Evolutionary conservation across 2,113 vertebrate species (phyloP).

Genomic region (Gobius niger): DNA sequence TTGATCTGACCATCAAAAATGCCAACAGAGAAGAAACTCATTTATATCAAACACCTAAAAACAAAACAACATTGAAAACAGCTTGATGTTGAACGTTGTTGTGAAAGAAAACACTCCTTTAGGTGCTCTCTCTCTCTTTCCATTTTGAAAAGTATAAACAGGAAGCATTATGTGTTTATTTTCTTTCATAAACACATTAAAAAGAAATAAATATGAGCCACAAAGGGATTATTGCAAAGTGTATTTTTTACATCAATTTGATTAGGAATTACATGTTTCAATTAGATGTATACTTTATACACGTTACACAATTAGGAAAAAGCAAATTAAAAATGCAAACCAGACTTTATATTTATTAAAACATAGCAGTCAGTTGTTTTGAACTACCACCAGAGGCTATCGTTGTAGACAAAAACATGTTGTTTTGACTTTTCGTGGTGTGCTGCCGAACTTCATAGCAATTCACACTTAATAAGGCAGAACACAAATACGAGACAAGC

Average conservation of each 20-base stretch:
- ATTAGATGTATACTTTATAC: not conserved
- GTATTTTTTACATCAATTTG: too few species aligned
- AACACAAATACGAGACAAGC: constrained; percentile 36
- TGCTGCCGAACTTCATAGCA: not conserved
- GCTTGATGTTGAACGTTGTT: not conserved
- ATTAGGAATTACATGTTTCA: not conserved
- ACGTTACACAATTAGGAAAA: not conserved
- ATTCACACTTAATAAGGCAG: constrained; percentile 8
- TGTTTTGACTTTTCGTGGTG: not conserved
- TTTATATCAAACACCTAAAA: not conserved
- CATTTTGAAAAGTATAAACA: too few species aligned
- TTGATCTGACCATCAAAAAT: not conserved
- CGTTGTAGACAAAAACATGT: not conserved
- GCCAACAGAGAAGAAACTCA: not conserved
- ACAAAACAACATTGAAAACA: not conserved
- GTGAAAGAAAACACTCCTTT: too few species aligned
- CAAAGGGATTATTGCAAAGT: too few species aligned
- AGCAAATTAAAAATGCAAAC: not conserved
- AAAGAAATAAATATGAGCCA: too few species aligned
- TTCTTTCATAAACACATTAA: too few species aligned
- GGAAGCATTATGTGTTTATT: too few species aligned
- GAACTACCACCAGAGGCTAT: not conserved
- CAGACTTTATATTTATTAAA: not conserved
- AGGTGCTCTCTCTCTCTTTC: too few species aligned
- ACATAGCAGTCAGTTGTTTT: not conserved